Evolutionary conservation across 2,113 vertebrate species (phyloP), one percentile per base, ranked within the genome.

Genomic region (Capreolus pygargus): DNA sequence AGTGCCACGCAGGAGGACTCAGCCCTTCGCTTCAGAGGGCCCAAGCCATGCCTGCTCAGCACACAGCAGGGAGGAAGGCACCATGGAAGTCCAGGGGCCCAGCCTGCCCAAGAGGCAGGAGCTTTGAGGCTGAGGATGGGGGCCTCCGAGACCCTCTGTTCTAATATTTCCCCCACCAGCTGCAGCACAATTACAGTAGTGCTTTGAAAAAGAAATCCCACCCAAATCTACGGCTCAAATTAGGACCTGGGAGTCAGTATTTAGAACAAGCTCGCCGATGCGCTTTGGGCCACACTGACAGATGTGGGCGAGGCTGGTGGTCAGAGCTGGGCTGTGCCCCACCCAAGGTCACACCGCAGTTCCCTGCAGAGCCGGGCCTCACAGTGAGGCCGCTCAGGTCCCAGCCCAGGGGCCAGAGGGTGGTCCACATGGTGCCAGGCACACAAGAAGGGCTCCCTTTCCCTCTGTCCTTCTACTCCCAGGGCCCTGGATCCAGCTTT

Each of bases 41-140:
- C 12, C 0, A 3, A 43, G 52, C 1, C 6, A 0, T 0, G 33
- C 15, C 43, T 60, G 33, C 36, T 52, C 39, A 16, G 81, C 28
- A 6, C 67, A 19, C 6, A 0, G 15, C 81, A 3, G 39, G 4
- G 12, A 21, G 43, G 61, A 36, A n/a, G 19, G 6, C 12, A 15
- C 33, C 47, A 5, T 0, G 1, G 45, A 47, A 23, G 36, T 16
- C 30, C 45, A 7, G 30, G 8, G 25, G 11, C 27, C 27, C 5
- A 12, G 45, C 12, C 64, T 57, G 50, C 57, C 58, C 14, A 0
- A 2, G 21, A 5, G 28, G 15, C 1, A 6, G 94, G 12, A 4
- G 0, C 4, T 55, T 47, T 23, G 21, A 52, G 47, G 52, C 81
- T 45, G 54, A 39, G 50, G 15, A 64, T 45, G 16, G 27, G 16